Percentiles rank a stretch among this genome's conserved stretches.
Evolutionary conservation across 2,888 invertebrate genomes (phyloP).

Genomic region (Plebejus argus): DNA sequence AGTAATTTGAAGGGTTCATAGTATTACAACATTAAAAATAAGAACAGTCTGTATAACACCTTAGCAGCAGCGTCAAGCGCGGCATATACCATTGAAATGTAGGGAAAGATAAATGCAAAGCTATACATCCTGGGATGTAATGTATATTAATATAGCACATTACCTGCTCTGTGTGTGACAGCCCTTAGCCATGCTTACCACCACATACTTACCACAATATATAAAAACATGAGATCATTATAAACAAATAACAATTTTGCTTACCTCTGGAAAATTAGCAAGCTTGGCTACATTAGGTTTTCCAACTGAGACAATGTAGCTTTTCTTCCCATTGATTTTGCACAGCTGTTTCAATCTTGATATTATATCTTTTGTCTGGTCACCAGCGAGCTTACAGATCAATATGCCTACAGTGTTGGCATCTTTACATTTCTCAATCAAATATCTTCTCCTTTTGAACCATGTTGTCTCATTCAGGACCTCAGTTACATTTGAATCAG

Average conservation of each 20-base stretch:
- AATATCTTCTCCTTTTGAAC: constrained; percentile 89
- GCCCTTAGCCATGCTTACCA: too few species aligned
- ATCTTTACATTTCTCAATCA: constrained; percentile 96
- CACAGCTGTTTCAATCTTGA: constrained; percentile 87
- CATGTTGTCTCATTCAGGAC: constrained; percentile 71
- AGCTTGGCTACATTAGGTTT: constrained; percentile 97
- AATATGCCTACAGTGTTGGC: constrained; percentile 92
- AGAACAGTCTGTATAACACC: too few species aligned
- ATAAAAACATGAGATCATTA: too few species aligned
- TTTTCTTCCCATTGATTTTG: constrained; percentile 89
- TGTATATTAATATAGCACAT: too few species aligned
- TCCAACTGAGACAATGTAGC: constrained; percentile 95
- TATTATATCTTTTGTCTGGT: constrained; percentile 88
- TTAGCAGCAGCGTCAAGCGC: too few species aligned
- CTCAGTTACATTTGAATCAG: constrained; percentile 62
- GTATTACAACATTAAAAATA: too few species aligned
- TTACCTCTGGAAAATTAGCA: constrained; percentile 95
- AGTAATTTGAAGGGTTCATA: too few species aligned
- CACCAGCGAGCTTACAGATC: constrained; percentile 93
- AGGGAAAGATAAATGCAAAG: too few species aligned
- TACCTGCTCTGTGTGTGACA: too few species aligned
- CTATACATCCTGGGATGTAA: too few species aligned
- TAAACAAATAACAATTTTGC: constrained; percentile 32
- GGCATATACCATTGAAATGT: too few species aligned
- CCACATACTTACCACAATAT: too few species aligned